Evolutionary conservation across 1,140 invertebrate genomes (phyloP).

Genomic region (Panagrolaimus sp.): DNA sequence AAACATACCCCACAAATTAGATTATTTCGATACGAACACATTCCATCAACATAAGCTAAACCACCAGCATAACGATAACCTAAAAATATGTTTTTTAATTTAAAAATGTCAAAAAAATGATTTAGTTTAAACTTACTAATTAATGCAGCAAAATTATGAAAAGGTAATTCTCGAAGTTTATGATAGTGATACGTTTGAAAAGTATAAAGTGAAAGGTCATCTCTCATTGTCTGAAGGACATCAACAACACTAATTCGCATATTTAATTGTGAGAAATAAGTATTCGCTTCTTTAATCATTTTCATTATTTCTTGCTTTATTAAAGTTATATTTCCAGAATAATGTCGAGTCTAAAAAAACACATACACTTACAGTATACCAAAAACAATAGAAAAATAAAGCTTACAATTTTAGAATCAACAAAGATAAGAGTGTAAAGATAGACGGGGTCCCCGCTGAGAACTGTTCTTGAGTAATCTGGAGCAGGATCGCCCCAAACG

Average conservation of each 20-base stretch:
- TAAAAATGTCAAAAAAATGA: too few species aligned
- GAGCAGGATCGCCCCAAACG: neutral
- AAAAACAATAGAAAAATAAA: neutral
- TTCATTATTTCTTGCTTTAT: slow-evolving; percentile 2
- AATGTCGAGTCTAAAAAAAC: neutral
- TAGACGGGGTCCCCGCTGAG: neutral
- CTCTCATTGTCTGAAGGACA: neutral
- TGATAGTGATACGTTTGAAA: neutral
- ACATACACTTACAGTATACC: neutral
- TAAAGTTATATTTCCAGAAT: neutral
- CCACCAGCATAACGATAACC: neutral
- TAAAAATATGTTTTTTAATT: too few species aligned
- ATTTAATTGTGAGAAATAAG: neutral
- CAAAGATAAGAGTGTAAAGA: slow-evolving; percentile 12
- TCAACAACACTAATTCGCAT: neutral
- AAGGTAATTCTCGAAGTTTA: neutral
- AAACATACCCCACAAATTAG: slow-evolving; percentile 1
- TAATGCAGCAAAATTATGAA: slow-evolving; percentile 7
- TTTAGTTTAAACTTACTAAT: neutral
- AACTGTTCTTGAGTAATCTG: neutral
- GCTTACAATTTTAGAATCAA: slow-evolving; percentile 12
- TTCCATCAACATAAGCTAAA: neutral
- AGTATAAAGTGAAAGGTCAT: neutral
- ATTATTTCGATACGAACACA: neutral
- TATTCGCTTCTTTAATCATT: neutral